Percentiles rank a stretch among this genome's conserved stretches.
phyloP scores from a whole-genome alignment of 2,888 invertebrate genomes.

The Drosophila parthenogenetica region DNA sequence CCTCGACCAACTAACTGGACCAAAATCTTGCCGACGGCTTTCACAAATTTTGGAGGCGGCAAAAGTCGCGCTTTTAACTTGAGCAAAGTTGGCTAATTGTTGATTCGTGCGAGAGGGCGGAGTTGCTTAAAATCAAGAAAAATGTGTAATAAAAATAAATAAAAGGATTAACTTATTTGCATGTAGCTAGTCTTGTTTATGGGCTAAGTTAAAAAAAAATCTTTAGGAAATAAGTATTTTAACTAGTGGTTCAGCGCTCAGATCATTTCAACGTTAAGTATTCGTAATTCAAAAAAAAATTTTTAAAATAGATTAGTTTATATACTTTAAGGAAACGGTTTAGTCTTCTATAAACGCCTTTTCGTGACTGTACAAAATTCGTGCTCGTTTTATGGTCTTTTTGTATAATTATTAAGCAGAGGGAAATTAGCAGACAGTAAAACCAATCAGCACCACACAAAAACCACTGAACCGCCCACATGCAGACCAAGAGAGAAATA shows the following conservation, averaged over 20 bases:
- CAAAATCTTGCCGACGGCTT: slow-evolving; percentile 28
- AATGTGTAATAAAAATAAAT: background rate
- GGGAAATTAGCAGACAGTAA: slow-evolving; percentile 5
- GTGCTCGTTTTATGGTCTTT: background rate
- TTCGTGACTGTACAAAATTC: background rate
- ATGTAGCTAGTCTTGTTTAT: background rate
- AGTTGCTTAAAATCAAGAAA: slow-evolving; percentile 5
- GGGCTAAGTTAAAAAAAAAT: too few species aligned
- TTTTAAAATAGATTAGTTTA: too few species aligned
- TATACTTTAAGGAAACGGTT: too few species aligned
- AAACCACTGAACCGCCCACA: slow-evolving; percentile 14
- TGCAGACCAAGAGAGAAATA: background rate
- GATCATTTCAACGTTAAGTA: too few species aligned
- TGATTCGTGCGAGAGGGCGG: slow-evolving; percentile 11
- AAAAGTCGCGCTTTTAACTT: slow-evolving; percentile 45
- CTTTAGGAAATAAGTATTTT: too few species aligned
- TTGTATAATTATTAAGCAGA: slow-evolving; percentile 13
- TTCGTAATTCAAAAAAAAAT: too few species aligned
- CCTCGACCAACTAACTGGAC: slow-evolving; percentile 46
- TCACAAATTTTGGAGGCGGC: slow-evolving; percentile 39
- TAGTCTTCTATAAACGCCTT: too few species aligned
- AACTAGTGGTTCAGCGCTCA: too few species aligned
- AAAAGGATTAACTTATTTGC: background rate
- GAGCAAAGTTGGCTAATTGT: slow-evolving; percentile 3
- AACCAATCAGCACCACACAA: slow-evolving; percentile 23